phyloP scores from a whole-genome alignment of 2,113 vertebrate species.

The Galeopterus variegatus region DNA sequence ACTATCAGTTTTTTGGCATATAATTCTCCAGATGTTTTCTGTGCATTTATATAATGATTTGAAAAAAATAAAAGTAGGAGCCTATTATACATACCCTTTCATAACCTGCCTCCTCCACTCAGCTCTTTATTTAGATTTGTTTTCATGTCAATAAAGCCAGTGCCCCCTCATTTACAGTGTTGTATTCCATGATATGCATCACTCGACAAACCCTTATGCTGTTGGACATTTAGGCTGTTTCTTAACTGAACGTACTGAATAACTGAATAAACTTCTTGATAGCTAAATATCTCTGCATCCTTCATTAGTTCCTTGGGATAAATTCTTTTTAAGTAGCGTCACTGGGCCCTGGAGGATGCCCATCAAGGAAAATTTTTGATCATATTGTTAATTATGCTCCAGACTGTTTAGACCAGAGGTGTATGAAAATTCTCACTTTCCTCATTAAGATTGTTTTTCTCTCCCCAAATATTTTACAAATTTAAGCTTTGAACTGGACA shows the following conservation, averaged over 20 bases:
- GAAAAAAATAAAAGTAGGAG: not conserved
- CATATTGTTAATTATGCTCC: not conserved
- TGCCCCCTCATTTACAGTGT: not conserved
- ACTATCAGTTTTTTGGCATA: not conserved
- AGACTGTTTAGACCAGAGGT: not conserved
- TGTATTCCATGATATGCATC: not conserved
- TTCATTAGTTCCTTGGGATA: not conserved
- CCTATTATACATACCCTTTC: not conserved
- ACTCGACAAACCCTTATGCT: not conserved
- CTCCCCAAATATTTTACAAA: not conserved
- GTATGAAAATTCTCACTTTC: not conserved
- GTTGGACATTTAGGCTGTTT: not conserved
- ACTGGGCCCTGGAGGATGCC: not conserved
- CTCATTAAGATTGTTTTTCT: not conserved
- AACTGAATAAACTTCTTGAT: not conserved
- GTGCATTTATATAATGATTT: not conserved
- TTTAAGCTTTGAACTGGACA: not conserved
- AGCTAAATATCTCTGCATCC: not conserved
- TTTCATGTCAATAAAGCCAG: not conserved
- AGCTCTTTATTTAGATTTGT: not conserved
- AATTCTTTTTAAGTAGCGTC: not conserved
- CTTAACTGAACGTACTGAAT: not conserved
- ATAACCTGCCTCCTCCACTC: not conserved
- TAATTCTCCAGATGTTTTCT: not conserved
- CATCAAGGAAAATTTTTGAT: not conserved